These are phyloP conservation scores for Prochilodus magdalenae DNA, from an alignment of 2,113 vertebrate genomes.

Conservation along the genomic window DNA sequence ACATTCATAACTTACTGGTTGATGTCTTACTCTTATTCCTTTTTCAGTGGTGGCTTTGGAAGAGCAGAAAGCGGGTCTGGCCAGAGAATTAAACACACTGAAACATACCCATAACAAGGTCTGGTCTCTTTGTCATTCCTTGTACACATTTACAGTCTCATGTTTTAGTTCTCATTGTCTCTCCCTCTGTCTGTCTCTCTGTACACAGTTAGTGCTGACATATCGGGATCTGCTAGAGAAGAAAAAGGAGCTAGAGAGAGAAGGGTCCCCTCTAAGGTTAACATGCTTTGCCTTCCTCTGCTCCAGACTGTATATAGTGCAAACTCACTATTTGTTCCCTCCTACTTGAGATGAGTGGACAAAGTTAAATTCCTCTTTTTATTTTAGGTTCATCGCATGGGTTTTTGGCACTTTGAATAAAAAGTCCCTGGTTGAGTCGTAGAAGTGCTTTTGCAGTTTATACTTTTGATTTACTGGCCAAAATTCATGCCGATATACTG, in stretches of 20 bases:
- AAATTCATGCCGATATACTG: too few relatives aligned
- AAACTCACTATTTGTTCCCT: not conserved
- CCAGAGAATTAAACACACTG: conserved; percentile 72
- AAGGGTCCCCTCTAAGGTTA: conserved; percentile 72
- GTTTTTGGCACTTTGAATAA: not conserved
- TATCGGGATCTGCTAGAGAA: conserved; percentile 75
- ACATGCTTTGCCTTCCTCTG: not conserved
- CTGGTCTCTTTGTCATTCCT: conserved; percentile 20
- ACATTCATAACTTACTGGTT: too few relatives aligned
- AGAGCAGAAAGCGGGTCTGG: conserved; percentile 72
- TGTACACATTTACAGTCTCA: not conserved
- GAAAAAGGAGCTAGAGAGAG: conserved; percentile 73
- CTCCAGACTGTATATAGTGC: not conserved
- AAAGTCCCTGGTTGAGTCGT: not conserved
- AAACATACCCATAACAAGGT: conserved; percentile 78
- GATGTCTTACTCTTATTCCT: conserved; percentile 34
- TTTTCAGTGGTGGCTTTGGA: conserved; percentile 77
- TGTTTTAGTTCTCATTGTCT: not conserved
- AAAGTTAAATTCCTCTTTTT: not conserved
- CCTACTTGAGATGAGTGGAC: not conserved
- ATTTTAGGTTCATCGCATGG: not conserved
- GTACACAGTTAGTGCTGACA: conserved; percentile 66
- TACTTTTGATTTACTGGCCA: too few relatives aligned
- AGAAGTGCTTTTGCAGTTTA: not conserved
- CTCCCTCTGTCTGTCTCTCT: conserved; percentile 8